These are phyloP conservation scores for Horisme vitalbata DNA, from an alignment of 2,888 invertebrate species.

Conservation along the genomic window DNA sequence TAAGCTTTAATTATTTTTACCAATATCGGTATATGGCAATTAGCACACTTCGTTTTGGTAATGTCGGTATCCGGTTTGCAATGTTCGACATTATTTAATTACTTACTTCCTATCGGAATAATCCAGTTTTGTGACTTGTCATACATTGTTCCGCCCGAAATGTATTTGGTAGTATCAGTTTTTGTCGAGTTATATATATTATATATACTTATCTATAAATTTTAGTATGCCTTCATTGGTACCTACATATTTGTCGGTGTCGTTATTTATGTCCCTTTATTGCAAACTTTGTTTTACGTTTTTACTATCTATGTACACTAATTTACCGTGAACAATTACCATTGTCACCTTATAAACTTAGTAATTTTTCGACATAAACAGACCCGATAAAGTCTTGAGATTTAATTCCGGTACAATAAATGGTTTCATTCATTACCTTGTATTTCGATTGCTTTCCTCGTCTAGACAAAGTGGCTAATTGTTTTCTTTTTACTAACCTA, in stretches of 20 bases:
- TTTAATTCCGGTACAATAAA: background rate
- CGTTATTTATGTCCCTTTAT: no score
- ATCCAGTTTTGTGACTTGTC: constrained; percentile 12
- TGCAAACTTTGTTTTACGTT: no score
- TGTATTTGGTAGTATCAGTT: constrained; percentile 1
- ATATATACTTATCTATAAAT: background rate
- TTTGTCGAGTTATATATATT: no score
- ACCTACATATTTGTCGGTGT: no score
- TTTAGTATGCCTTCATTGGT: no score
- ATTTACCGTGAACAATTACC: no score
- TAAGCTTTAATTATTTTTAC: constrained; percentile 29
- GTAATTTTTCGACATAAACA: background rate
- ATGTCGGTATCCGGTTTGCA: constrained; percentile 32
- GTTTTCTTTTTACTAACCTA: constrained; percentile 30
- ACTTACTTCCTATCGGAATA: constrained; percentile 24
- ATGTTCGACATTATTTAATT: constrained; percentile 36
- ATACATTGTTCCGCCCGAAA: no score
- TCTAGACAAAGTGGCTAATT: constrained; percentile 30
- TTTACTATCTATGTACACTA: no score
- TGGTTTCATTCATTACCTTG: constrained; percentile 7
- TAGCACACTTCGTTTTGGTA: constrained; percentile 32
- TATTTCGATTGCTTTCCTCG: constrained; percentile 14
- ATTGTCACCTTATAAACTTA: no score
- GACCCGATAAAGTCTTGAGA: background rate
- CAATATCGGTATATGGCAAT: constrained; percentile 39